phyloP scores from a whole-genome alignment of 2,888 invertebrate species.

The Cybosia mesomella region DNA sequence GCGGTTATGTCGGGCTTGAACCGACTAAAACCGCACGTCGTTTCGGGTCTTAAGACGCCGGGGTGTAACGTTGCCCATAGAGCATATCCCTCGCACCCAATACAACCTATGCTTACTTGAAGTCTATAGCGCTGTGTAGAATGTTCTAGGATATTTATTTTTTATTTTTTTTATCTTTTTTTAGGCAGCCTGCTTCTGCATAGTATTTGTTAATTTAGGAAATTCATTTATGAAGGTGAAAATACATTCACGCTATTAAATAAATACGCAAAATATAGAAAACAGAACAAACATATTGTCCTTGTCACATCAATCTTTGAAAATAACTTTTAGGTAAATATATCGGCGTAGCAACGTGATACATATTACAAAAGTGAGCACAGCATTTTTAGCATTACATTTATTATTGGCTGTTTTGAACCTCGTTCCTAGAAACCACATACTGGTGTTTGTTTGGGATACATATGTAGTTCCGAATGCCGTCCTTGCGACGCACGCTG shows the following conservation, averaged over 20 bases:
- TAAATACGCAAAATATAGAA: constrained; percentile 1
- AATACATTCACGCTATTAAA: neutral
- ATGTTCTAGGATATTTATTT: no score
- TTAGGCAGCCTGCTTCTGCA: no score
- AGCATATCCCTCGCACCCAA: no score
- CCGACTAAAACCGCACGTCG: no score
- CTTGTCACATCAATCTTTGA: constrained; percentile 19
- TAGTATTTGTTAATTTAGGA: neutral
- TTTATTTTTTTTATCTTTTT: no score
- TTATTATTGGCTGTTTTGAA: neutral
- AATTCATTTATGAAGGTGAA: neutral
- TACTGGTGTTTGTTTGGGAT: neutral
- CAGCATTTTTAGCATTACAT: neutral
- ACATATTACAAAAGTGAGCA: constrained; percentile 2
- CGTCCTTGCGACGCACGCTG: no score
- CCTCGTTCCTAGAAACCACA: neutral
- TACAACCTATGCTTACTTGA: no score
- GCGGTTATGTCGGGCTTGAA: no score
- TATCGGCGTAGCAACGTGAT: constrained; percentile 1
- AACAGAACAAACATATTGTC: constrained; percentile 1
- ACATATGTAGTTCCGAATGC: no score
- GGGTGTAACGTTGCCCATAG: no score
- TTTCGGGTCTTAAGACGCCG: no score
- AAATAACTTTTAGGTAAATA: constrained; percentile 14
- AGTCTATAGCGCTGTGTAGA: no score